Evolutionary conservation across 2,113 vertebrate species (phyloP), one percentile per base, ranked within the genome.

Genomic region (Gymnarchus niloticus): DNA sequence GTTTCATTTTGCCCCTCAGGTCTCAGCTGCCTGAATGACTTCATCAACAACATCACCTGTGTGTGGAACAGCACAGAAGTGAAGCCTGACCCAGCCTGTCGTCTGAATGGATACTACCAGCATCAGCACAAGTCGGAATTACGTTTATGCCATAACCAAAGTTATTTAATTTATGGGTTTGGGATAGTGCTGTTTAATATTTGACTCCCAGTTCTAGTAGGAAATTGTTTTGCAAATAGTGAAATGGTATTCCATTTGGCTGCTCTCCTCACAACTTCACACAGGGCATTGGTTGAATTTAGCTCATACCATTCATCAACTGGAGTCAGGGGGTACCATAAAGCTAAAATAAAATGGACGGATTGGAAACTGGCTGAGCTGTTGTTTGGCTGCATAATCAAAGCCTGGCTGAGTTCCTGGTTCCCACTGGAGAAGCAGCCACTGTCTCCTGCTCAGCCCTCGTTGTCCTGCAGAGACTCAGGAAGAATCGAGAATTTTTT

Each of bases 21-120:
- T 82, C 52, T 89, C 17, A 19, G 2, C 9, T 89, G 88, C 73
- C 2, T 59, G 25, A 87, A 81, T 56, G 83, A 89, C 37, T 78
- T n/a, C 56, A 0, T 44, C n/a, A 80, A 65, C 61, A 86, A 52
- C 19, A 19, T 87, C 33, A 85, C 33, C 44, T 89, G 88, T 77
- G 7, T 48, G 2, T 87, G 86, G 88, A 54, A 86, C 77, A 86
- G 61, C 28, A 59, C 59, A 12, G 46, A 33, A 33, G 3, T 19
- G 9, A 10, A 25, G 0, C 51, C 65, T 17, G 61, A 57, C 56
- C 1, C 17, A 5, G 41, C n/a, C 10, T 86, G 86, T 3, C 44
- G 17, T n/a, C 49, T 86, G 19, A 33, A 44, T 5, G 84, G 51
- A n/a, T 0, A 6, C 2, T 83, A 52, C 25, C 51, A 33, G 12